Conservation (phyloP, 2,113 vertebrate genomes). For the Pungitius pungitius region DNA sequence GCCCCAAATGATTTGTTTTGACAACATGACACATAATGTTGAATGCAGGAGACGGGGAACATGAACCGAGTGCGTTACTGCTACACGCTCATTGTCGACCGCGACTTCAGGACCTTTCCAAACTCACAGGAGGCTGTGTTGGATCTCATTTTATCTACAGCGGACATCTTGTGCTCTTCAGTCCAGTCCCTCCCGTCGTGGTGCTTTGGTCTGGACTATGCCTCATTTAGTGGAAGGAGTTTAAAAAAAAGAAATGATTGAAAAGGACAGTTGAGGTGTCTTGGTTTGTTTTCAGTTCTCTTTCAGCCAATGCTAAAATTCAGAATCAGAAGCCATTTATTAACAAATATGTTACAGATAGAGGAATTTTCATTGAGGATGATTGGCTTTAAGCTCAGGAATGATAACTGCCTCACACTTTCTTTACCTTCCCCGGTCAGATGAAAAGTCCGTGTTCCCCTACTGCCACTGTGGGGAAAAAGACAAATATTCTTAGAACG, state of each 20-base stretch:
- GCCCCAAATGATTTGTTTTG: conserved; percentile 16
- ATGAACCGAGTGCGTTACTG: not conserved
- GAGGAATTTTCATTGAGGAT: too few species aligned
- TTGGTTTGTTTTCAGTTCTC: conserved; percentile 22
- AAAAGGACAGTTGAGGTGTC: not conserved
- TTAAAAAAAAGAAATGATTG: not conserved
- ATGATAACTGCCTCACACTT: not conserved
- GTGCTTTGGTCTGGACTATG: not conserved
- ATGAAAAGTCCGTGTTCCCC: conserved; percentile 29
- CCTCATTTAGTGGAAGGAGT: not conserved
- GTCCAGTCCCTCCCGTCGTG: not conserved
- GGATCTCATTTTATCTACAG: conserved; percentile 4
- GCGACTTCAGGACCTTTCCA: not conserved
- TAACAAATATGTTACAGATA: too few species aligned
- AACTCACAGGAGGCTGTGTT: conserved; percentile 4
- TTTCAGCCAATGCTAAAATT: not conserved
- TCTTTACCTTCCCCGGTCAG: not conserved
- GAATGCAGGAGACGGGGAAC: not conserved
- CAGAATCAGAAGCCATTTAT: too few species aligned
- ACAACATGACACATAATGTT: not conserved
- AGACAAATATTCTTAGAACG: conserved; percentile 51
- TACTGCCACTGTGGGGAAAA: conserved; percentile 25
- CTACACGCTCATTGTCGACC: not conserved
- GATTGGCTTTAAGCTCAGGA: not conserved
- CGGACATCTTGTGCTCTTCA: not conserved